phyloP scores from a whole-genome alignment of 2,797 vertebrate genomes.

The Leptoclinus maculatus region DNA sequence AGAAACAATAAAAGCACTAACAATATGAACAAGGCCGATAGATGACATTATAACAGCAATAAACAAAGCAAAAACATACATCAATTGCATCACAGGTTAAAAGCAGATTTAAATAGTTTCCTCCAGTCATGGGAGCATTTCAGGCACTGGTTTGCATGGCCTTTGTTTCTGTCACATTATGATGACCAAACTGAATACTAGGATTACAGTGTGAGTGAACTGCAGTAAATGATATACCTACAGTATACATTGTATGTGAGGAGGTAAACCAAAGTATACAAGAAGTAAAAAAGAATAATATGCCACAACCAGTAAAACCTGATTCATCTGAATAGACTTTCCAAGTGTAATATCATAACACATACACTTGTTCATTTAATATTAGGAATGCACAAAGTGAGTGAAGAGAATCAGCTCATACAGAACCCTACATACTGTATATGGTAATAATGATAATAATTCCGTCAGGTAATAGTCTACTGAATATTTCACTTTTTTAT shows the following conservation, averaged over 20 bases:
- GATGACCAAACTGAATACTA: conserved; percentile 1
- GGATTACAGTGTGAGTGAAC: neutral
- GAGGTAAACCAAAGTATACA: conserved; percentile 1
- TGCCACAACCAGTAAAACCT: neutral
- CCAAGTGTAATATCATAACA: neutral
- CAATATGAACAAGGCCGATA: too few species aligned
- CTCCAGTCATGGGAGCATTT: neutral
- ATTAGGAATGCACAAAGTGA: neutral
- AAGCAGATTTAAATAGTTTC: neutral
- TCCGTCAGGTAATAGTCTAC: conserved; percentile 5
- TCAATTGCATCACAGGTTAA: too few species aligned
- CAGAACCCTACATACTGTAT: neutral
- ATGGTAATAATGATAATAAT: neutral
- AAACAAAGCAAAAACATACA: too few species aligned
- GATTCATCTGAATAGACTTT: neutral
- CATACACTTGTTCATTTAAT: neutral
- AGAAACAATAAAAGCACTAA: too few species aligned
- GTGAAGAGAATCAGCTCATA: neutral
- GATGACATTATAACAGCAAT: too few species aligned
- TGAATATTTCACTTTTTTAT: conserved; percentile 6
- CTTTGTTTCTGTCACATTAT: neutral
- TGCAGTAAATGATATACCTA: neutral
- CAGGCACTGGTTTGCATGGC: neutral
- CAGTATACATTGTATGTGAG: neutral
- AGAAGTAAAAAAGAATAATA: neutral